Conservation (phyloP, 2,888 invertebrate species). For the Epiblema foenella region DNA sequence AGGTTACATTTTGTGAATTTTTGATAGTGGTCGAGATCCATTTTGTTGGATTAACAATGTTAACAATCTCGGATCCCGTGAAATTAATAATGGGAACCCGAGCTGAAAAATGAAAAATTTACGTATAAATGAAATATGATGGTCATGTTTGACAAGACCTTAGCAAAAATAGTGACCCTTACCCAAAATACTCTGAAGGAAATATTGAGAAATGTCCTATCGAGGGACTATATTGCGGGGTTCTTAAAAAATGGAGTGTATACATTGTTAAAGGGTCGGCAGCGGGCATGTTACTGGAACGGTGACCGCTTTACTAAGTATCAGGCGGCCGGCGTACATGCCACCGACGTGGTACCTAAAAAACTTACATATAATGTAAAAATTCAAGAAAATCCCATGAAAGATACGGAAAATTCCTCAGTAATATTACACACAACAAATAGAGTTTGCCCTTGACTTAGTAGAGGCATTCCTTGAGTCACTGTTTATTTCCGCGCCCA, state of each 20-base stretch:
- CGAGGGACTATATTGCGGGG: no score
- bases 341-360: no score
- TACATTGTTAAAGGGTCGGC: no score
- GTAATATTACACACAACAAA: conserved; percentile 19
- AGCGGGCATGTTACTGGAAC: no score
- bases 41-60: conserved; percentile 37
- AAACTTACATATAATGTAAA: no score
- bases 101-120: not conserved
- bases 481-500: conserved; percentile 34
- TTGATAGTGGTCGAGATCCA: conserved; percentile 37
- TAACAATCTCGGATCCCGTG: conserved; percentile 20
- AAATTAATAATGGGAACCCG: conserved; percentile 23
- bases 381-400: no score
- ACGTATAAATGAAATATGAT: not conserved
- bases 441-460: conserved; percentile 38
- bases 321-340: no score
- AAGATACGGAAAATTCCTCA: conserved; percentile 34
- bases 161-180: no score
- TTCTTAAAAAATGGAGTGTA: no score
- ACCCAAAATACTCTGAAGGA: not conserved
- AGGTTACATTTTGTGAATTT: conserved; percentile 31
- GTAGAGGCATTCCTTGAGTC: conserved; percentile 38
- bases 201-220: not conserved
- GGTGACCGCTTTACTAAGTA: no score
- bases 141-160: not conserved